Evolutionary conservation across 2,113 vertebrate genomes (phyloP).

Genomic region (Gymnogyps californianus): DNA sequence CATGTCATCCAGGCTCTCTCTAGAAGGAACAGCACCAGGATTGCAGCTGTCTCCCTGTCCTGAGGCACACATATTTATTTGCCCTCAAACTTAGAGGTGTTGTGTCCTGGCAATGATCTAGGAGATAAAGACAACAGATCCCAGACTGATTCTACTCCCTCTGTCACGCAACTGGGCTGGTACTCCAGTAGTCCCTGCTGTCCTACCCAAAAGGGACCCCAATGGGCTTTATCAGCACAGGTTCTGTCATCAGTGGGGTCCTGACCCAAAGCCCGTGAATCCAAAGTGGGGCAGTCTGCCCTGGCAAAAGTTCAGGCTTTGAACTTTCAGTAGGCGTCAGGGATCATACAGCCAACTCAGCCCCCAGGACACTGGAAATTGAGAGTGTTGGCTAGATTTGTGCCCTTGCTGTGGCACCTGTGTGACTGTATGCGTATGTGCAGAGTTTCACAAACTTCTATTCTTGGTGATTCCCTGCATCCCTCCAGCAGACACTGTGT

Average conservation of each 20-base stretch:
- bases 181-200: neutral
- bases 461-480: neutral
- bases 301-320: neutral
- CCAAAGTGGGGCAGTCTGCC: fast-evolving
- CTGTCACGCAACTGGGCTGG: neutral
- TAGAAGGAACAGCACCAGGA: neutral
- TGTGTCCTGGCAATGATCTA: neutral
- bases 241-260: neutral
- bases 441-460: neutral
- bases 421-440: neutral
- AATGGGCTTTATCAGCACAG: neutral
- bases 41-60: neutral
- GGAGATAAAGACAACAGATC: neutral
- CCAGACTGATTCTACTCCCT: neutral
- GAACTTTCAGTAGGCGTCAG: neutral
- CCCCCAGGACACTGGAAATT: neutral
- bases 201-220: neutral
- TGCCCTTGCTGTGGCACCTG: neutral
- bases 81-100: neutral
- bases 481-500: neutral
- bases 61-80: neutral
- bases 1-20: neutral
- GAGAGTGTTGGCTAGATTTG: neutral
- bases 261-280: neutral
- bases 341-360: neutral